phyloP scores from a whole-genome alignment of 2,888 invertebrate genomes.

The Rotaria macrura region DNA sequence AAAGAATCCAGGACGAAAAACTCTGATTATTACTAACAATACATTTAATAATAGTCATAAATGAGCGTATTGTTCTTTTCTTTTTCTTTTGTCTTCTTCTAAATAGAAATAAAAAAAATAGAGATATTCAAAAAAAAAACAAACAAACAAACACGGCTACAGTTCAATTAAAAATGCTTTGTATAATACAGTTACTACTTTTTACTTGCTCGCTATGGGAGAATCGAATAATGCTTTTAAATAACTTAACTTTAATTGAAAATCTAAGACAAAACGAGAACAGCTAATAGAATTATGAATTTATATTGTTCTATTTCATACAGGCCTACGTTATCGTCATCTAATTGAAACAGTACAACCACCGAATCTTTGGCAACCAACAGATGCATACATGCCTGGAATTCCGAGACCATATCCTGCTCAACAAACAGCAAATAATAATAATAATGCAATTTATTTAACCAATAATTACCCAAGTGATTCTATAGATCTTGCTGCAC shows the following conservation, averaged over 20 bases:
- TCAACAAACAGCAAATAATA: no score
- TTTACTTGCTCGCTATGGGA: background rate
- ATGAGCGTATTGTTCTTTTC: background rate
- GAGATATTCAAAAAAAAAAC: no score
- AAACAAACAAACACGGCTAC: background rate
- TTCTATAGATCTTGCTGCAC: background rate
- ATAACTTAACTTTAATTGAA: background rate
- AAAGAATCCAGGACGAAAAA: background rate
- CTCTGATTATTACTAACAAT: background rate
- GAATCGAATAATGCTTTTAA: background rate
- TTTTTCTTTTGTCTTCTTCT: background rate
- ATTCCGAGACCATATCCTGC: background rate
- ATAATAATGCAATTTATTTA: no score
- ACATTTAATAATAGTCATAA: background rate
- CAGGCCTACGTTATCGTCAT: conserved; percentile 16
- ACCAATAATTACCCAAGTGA: no score
- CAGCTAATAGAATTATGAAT: background rate
- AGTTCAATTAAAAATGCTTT: background rate
- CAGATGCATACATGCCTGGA: background rate
- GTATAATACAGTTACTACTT: no score
- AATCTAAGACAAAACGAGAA: no score
- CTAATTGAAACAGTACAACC: conserved; percentile 13
- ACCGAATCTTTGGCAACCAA: conserved; percentile 4
- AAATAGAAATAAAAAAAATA: background rate
- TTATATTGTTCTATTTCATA: no score